phyloP scores from a whole-genome alignment of 2,797 vertebrate genomes.

The Artibeus jamaicensis region DNA sequence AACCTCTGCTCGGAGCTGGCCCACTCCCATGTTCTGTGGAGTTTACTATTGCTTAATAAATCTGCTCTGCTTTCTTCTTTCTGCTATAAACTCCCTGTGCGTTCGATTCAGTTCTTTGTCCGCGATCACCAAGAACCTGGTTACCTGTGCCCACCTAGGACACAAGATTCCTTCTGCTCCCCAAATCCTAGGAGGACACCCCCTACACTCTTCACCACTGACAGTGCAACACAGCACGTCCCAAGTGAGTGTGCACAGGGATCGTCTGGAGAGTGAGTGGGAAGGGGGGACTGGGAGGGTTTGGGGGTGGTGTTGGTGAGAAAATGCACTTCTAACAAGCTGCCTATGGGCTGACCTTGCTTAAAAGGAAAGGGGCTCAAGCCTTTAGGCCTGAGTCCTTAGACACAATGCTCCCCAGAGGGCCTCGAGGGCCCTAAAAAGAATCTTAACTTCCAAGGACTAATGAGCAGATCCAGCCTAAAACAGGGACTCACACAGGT shows the following conservation, averaged over 20 bases:
- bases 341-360: background rate
- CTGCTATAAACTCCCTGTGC: too few relatives aligned
- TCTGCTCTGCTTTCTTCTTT: too few relatives aligned
- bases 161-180: background rate
- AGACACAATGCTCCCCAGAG: background rate
- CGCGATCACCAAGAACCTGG: too few relatives aligned
- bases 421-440: background rate
- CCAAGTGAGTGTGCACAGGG: background rate
- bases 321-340: background rate
- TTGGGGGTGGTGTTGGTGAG: background rate
- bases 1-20: too few relatives aligned
- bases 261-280: background rate
- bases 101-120: too few relatives aligned
- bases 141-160: too few relatives aligned
- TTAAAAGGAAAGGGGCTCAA: background rate
- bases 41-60: too few relatives aligned
- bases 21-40: too few relatives aligned
- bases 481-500: background rate
- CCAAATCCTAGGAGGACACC: background rate
- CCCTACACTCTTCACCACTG: background rate
- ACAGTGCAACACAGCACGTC: background rate
- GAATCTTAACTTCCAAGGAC: background rate
- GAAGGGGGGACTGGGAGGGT: fast-evolving
- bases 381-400: background rate
- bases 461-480: background rate